Percentiles rank a stretch among this genome's conserved stretches.
These are phyloP conservation scores for Patiria pectinifera DNA, from an alignment of 53 echinoderm and acorn worm genomes.

Conservation along the genomic window DNA sequence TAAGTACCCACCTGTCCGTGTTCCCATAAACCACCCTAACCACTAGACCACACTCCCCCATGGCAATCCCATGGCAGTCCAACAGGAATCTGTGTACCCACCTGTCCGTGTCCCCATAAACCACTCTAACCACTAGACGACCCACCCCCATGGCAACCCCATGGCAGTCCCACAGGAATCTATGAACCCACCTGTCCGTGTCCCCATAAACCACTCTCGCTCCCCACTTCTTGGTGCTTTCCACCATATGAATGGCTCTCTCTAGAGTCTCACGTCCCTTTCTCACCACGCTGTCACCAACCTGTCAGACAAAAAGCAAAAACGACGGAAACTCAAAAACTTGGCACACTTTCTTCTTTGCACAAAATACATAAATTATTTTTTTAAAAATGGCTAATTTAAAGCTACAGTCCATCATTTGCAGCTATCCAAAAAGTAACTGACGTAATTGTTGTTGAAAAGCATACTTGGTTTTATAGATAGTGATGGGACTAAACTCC, in stretches of 20 bases:
- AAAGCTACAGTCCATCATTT: too few relatives aligned
- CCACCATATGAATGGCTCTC: constrained; percentile 85
- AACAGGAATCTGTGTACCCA: constrained; percentile 4
- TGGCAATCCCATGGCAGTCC: too few relatives aligned
- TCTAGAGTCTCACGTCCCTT: constrained; percentile 95
- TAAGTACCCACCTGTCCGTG: constrained; percentile 89
- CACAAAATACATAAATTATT: not conserved
- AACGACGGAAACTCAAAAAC: not conserved
- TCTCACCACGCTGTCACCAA: constrained; percentile 94
- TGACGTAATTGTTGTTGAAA: too few relatives aligned
- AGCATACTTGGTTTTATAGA: too few relatives aligned
- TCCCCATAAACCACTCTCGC: constrained; percentile 95
- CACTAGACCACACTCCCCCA: too few relatives aligned
- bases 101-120: constrained; percentile 99
- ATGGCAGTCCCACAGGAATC: not conserved
- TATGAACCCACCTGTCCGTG: constrained; percentile 85
- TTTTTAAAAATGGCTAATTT: too few relatives aligned
- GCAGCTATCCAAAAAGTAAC: too few relatives aligned
- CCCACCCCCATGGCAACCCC: not conserved
- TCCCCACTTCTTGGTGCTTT: constrained; percentile 83
- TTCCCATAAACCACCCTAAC: constrained; percentile 77
- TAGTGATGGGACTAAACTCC: too few relatives aligned
- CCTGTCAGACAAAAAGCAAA: constrained; percentile 54
- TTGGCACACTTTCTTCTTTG: not conserved
- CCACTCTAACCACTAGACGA: constrained; percentile 70